Conservation (phyloP, 37 sponge, comb jelly and placozoan species). For the Spongilla lacustris region DNA sequence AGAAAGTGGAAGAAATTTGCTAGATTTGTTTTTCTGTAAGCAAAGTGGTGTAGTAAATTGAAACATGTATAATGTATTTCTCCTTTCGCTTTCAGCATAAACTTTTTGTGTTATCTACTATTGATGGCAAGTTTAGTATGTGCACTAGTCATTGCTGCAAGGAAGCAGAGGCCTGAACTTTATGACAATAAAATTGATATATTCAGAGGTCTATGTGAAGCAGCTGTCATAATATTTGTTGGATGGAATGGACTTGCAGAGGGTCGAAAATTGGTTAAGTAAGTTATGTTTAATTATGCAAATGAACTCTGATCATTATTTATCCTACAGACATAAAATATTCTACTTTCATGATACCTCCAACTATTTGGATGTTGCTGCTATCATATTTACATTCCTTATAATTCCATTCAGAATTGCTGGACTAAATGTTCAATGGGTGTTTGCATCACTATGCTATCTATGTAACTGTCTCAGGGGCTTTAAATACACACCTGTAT, state of each 20-base stretch:
- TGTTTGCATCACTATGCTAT: slow-evolving; percentile 17
- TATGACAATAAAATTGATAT: slow-evolving; percentile 18
- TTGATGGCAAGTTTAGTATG: not conserved
- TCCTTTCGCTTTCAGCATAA: not conserved
- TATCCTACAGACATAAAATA: not conserved
- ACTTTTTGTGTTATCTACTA: not conserved
- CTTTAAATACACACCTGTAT: slow-evolving; percentile 33
- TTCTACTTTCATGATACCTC: slow-evolving; percentile 11
- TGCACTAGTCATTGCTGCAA: slow-evolving; percentile 21
- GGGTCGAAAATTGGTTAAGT: not conserved
- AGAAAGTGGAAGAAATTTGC: slow-evolving; percentile 77
- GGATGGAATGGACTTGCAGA: not conserved
- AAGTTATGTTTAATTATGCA: not conserved
- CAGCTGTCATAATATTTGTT: not conserved
- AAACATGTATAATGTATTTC: not conserved
- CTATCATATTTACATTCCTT: slow-evolving; percentile 1
- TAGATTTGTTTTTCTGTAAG: slow-evolving; percentile 46
- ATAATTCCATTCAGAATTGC: slow-evolving; percentile 25
- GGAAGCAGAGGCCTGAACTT: not conserved
- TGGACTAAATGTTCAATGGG: slow-evolving; percentile 23
- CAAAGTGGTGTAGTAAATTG: not conserved
- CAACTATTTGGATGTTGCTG: slow-evolving; percentile 19
- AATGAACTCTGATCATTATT: not conserved
- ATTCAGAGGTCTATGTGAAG: slow-evolving; percentile 18
- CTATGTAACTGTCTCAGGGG: slow-evolving; percentile 12